Conservation (phyloP, 2,888 invertebrate species). For the Eudemis profundana region DNA sequence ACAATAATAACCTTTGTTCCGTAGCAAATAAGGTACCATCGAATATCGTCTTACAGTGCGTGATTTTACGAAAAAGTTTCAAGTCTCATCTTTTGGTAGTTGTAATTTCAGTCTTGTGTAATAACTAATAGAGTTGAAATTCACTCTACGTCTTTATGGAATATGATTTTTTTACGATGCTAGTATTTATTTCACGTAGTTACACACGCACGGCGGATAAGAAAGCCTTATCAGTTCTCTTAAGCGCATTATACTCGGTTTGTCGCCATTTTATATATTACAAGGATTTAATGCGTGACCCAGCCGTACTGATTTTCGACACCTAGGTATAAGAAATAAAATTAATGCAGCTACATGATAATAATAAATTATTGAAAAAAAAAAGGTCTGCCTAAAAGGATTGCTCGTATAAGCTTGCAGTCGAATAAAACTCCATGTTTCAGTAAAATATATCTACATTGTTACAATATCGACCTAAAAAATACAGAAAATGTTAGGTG, state of each 20-base stretch:
- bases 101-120: not conserved
- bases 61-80: not conserved
- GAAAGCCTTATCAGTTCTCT: slow-evolving; percentile 59
- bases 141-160: not conserved
- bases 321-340: not conserved
- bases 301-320: not conserved
- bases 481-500: no score
- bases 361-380: not conserved
- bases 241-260: slow-evolving; percentile 49
- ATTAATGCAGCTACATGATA: no score
- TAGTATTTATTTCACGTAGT: slow-evolving; percentile 26
- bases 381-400: no score
- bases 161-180: not conserved
- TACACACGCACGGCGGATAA: slow-evolving; percentile 49
- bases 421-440: no score
- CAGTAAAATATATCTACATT: no score
- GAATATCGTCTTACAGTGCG: not conserved
- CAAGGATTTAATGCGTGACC: slow-evolving; percentile 19
- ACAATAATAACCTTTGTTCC: not conserved
- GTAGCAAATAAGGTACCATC: not conserved
- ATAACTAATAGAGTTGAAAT: not conserved
- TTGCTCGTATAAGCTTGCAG: no score
- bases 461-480: no score
- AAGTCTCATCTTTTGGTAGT: not conserved
- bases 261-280: slow-evolving; percentile 37